Evolutionary conservation across 2,888 invertebrate species (phyloP).

Genomic region (Erebia aethiops): DNA sequence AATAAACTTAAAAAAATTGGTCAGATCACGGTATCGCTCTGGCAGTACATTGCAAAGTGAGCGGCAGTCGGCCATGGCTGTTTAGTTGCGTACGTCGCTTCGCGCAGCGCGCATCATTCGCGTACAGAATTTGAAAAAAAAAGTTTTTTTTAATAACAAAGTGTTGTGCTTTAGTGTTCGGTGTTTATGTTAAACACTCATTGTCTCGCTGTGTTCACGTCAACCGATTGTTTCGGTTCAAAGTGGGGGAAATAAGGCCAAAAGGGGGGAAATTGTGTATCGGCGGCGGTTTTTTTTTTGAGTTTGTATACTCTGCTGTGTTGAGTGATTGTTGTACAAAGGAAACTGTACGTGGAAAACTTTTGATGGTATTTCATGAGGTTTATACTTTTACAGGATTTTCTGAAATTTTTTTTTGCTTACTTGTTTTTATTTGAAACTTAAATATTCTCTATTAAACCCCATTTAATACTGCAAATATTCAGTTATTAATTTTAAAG

Average conservation of each 20-base stretch:
- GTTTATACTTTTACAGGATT: background rate
- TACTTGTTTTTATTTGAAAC: background rate
- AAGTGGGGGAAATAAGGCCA: slow-evolving; percentile 7
- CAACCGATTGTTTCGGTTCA: slow-evolving; percentile 50
- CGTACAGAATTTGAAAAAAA: slow-evolving; percentile 20
- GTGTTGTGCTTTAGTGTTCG: slow-evolving; percentile 24
- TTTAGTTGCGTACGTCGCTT: slow-evolving; percentile 44
- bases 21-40: slow-evolving; percentile 24
- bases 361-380: slow-evolving; percentile 3
- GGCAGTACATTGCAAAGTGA: slow-evolving; percentile 67
- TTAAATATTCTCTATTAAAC: background rate
- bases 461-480: too few relatives aligned
- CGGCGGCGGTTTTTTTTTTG: background rate
- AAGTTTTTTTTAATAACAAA: slow-evolving; percentile 50
- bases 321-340: slow-evolving; percentile 12
- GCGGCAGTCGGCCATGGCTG: slow-evolving; percentile 70
- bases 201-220: slow-evolving; percentile 58
- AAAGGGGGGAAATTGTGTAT: slow-evolving; percentile 7
- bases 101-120: slow-evolving; percentile 39
- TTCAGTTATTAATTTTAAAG: too few relatives aligned
- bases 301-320: background rate
- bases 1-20: slow-evolving; percentile 1
- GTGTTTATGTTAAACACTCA: slow-evolving; percentile 36
- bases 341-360: slow-evolving; percentile 4
- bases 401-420: background rate